These are phyloP conservation scores for Palythoa grandiflora DNA, from an alignment of 92 coral and sea anemone genomes.

Conservation along the genomic window DNA sequence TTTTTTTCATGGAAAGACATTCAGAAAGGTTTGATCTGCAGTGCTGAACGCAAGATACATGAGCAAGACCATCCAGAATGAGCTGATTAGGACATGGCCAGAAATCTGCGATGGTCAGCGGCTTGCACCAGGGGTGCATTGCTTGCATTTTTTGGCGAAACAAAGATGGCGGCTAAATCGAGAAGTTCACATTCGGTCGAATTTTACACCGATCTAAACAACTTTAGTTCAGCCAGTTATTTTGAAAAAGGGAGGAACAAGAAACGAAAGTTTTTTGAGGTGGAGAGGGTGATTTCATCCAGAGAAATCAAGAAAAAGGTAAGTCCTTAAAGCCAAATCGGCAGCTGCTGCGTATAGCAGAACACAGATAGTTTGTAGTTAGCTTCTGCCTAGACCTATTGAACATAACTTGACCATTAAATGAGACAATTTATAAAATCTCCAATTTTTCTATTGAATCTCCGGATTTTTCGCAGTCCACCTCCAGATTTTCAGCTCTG, in stretches of 20 bases:
- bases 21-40: background rate
- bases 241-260: conserved; percentile 3
- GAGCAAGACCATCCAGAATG: no score
- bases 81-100: background rate
- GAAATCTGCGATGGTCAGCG: conserved; percentile 34
- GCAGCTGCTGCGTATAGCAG: background rate
- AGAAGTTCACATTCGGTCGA: conserved; percentile 4
- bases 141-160: conserved; percentile 5
- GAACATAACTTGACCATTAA: conserved; percentile 36
- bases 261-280: conserved; percentile 28
- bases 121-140: conserved; percentile 28
- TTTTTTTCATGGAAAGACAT: conserved; percentile 19
- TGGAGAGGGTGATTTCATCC: conserved; percentile 13
- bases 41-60: no score
- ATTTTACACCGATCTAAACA: conserved; percentile 18
- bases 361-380: conserved; percentile 30
- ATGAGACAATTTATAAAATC: background rate
- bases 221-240: conserved; percentile 1
- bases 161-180: conserved; percentile 25
- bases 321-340: conserved; percentile 28
- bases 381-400: conserved; percentile 26
- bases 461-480: no score
- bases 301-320: conserved; percentile 18
- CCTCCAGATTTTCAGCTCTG: background rate
- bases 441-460: no score